Evolutionary conservation across 2,888 invertebrate species (phyloP), one percentile per base, ranked within the genome.

Genomic region (Leptinotarsa haldemani): DNA sequence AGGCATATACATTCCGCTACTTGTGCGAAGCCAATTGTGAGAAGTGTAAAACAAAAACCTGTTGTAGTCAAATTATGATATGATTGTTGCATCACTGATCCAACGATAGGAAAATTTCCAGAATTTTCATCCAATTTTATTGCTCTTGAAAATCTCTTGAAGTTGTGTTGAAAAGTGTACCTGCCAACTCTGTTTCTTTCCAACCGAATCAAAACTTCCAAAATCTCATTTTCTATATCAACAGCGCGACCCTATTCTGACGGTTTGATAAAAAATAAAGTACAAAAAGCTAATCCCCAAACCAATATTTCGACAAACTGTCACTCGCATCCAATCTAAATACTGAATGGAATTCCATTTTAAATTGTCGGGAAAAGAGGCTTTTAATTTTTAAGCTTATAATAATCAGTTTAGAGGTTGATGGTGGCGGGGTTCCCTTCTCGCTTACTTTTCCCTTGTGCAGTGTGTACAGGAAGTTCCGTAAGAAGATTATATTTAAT

Each of bases 401-500:
- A 76, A 74, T 78, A 78, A 78, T 78, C 78, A 72, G 74, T 78
- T 78, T 78, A 73, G 76, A 74, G 73, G 74, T 76, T 71, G 74
- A 69, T 73, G 73, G 70, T 71, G 73, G 73, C 66, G 71, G 61
- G 76, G 69, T 56, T 58, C 64, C 72, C 72, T 69, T 71, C 74
- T 74, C 70, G 48, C n/a, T 74, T 66, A 71, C 68, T 56, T 52
- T 53, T 66, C 65, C 66, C 50, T 70, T 56, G 64, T n/a, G 47
- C 56, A 22, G 53, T 56, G 68, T 69, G 58, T 70, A 61, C 79
- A 71, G 79, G 79, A 79, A 79, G 78, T 78, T 78, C 56, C 58
- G 71, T 79, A 79, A 78, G 78, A 73, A 74, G 79, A 74, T 79
- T 79, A 79, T 77, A 77, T 78, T 78, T 78, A 79, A 79, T 78